Evolutionary conservation across 1,140 invertebrate species (phyloP), one percentile per base, ranked within the genome.

Genomic region (Drosophila arawakana): DNA sequence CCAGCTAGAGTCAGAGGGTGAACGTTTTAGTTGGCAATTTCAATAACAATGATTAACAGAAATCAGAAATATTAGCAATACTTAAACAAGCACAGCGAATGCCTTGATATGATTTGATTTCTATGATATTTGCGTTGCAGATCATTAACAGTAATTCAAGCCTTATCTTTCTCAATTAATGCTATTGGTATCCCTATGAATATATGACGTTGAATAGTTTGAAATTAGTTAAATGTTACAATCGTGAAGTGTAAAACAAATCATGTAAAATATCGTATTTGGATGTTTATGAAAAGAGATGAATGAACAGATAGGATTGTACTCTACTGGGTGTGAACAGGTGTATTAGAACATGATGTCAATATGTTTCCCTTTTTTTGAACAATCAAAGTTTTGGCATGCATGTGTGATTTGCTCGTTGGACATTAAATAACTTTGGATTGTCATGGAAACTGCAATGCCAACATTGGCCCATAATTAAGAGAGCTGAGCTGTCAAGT

Each of bases 1-100:
- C 43, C n/a, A 65, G 78, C 78, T 76, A 13, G 11, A 13, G 11
- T 30, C 49, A 34, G 4, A 9, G 7, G 8, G 8, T 7, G 7
- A 11, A 9, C 72, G 58, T 18, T 76, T 76, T 65, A 75, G 81
- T 85, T 65, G 78, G 78, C 71, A 81, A 75, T 85, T 83, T 82
- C 82, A 82, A 82, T 82, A 72, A 69, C 80, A 80, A 86, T 86
- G 68, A 86, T 86, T 86, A 88, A 88, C 83, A 86, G 69, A 82
- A 82, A 88, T 77, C 80, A 88, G 75, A 77, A 50, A 70, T 79
- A 86, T 80, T 80, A 75, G 77, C 79, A 82, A 82, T 49, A 41
- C 54, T 13, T 30, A 18, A 18, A 9, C 8, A 34, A 49, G 4
- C 47, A 37, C 30, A 55, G 50, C 2, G 8, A 18, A 50, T 30